phyloP scores from a whole-genome alignment of 2,797 vertebrate genomes.

The Pangasius djambal region DNA sequence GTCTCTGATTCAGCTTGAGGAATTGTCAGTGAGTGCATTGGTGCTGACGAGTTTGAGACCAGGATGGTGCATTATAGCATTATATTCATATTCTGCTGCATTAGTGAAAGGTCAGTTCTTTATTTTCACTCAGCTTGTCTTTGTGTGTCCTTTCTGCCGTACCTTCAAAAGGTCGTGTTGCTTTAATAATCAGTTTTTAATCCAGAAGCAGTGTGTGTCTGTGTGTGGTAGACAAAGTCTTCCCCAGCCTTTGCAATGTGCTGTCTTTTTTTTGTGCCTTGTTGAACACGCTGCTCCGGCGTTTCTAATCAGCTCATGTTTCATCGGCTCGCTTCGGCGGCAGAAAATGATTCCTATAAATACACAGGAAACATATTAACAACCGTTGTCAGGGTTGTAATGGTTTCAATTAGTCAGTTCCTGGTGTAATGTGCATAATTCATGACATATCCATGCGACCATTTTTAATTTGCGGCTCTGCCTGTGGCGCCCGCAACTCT shows the following conservation, averaged over 20 bases:
- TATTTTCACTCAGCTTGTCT: constrained; percentile 43
- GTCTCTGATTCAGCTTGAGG: constrained; percentile 7
- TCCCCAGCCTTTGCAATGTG: constrained; percentile 4
- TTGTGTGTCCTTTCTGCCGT: constrained; percentile 26
- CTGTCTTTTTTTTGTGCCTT: constrained; percentile 37
- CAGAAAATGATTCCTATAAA: constrained; percentile 73
- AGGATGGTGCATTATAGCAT: constrained; percentile 15
- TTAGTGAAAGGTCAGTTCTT: constrained; percentile 63
- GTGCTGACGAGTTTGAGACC: background rate
- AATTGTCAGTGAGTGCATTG: background rate
- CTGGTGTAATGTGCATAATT: constrained; percentile 70
- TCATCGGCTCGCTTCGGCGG: constrained; percentile 66
- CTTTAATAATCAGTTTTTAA: constrained; percentile 31
- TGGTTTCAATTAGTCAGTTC: constrained; percentile 78
- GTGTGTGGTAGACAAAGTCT: constrained; percentile 4
- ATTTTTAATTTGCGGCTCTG: constrained; percentile 60
- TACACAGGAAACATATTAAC: constrained; percentile 75
- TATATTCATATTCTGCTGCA: constrained; percentile 15
- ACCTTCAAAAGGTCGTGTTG: constrained; percentile 55
- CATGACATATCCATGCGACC: constrained; percentile 60
- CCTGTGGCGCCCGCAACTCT: constrained; percentile 37
- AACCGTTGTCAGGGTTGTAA: constrained; percentile 73
- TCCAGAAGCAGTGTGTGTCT: constrained; percentile 7
- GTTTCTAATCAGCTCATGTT: constrained; percentile 68
- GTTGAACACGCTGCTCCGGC: constrained; percentile 45